These are phyloP conservation scores for Auanema sp. DNA, from an alignment of 2,888 invertebrate species.

Conservation along the genomic window DNA sequence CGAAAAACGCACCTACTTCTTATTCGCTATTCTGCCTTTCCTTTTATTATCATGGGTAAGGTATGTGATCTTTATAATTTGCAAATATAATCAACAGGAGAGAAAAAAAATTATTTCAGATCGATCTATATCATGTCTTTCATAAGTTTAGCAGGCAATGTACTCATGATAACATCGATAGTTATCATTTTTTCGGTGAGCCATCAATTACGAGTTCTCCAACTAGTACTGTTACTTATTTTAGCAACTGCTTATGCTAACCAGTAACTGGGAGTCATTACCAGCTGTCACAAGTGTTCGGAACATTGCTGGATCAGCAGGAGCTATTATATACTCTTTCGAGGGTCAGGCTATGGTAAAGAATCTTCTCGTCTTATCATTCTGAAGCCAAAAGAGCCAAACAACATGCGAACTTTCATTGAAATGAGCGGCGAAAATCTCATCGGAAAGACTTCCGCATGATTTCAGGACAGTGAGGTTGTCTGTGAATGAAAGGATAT, in stretches of 20 bases:
- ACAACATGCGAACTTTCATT: no score
- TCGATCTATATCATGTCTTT: constrained; percentile 19
- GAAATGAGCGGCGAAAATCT: no score
- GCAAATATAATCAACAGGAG: neutral
- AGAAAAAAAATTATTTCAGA: constrained; percentile 6
- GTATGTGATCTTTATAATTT: constrained; percentile 8
- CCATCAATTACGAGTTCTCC: no score
- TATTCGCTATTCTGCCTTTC: constrained; percentile 14
- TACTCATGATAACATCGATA: constrained; percentile 21
- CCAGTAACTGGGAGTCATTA: constrained; percentile 30
- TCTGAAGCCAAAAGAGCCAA: no score
- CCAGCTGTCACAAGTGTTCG: constrained; percentile 51
- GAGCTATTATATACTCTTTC: constrained; percentile 59
- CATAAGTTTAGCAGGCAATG: constrained; percentile 21
- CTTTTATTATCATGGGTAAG: constrained; percentile 11
- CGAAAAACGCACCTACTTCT: constrained; percentile 11
- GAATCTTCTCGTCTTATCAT: neutral
- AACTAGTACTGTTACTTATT: constrained; percentile 3
- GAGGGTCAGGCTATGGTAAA: constrained; percentile 62
- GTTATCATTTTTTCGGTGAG: constrained; percentile 20
- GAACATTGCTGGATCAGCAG: constrained; percentile 54
- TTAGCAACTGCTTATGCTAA: constrained; percentile 33
- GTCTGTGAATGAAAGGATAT: no score
- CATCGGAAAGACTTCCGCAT: no score
- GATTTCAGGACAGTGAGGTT: no score